phyloP scores from a whole-genome alignment of 2,113 vertebrate species.

The Thomomys bottae region DNA sequence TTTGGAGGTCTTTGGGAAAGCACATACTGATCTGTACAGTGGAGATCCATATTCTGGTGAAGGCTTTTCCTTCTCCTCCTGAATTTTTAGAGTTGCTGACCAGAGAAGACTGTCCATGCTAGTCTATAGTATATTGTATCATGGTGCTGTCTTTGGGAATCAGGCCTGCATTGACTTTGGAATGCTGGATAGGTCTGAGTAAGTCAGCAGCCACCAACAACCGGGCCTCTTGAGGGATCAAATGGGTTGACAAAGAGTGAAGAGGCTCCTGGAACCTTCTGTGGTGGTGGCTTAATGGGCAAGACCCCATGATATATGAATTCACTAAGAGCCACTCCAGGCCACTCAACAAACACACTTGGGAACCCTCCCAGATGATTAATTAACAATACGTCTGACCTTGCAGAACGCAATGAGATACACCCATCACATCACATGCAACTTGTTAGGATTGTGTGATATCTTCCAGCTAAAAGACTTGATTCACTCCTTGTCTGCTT shows the following conservation, averaged over 20 bases:
- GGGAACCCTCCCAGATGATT: background rate
- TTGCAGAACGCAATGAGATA: background rate
- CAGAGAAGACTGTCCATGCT: background rate
- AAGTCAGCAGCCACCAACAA: background rate
- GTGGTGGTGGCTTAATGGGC: background rate
- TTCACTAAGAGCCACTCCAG: background rate
- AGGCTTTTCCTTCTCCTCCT: background rate
- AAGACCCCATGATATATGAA: background rate
- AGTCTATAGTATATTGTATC: rapidly evolving
- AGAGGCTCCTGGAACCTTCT: background rate
- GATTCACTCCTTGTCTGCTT: background rate
- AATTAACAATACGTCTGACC: background rate
- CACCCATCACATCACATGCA: background rate
- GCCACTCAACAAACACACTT: background rate
- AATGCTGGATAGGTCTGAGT: no score
- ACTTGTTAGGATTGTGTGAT: background rate
- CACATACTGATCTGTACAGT: background rate
- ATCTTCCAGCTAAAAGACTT: slow-evolving; percentile 36
- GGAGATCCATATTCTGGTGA: background rate
- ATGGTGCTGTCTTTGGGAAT: background rate
- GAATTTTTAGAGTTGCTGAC: background rate
- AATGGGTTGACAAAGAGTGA: background rate
- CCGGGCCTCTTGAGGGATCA: background rate
- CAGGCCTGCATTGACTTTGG: no score
- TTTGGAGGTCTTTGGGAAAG: background rate